Evolutionary conservation across 2,113 vertebrate species (phyloP), one percentile per base, ranked within the genome.

Genomic region (Fregata magnificens): DNA sequence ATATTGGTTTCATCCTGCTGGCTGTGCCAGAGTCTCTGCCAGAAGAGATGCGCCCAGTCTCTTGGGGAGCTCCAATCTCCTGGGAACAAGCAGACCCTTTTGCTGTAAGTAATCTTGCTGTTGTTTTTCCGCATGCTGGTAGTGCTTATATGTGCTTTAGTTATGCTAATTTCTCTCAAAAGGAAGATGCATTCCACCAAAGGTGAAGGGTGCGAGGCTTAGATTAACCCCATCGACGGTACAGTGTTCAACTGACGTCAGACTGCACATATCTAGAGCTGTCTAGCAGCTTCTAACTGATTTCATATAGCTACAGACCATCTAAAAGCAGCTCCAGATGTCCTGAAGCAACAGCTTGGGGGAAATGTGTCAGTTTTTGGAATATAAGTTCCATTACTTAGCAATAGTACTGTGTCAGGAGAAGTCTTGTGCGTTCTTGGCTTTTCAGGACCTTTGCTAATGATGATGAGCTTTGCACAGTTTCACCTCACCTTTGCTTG

Each of bases 61-160:
- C 99, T 2, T 99, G 99, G 99, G 99, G 99, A 66, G 99, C 99
- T 1, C 99, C 99, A 2, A 99, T 99, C 93, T 99, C 99, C 71
- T 99, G 99, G 99, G 99, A 99, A 66, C 99, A 99, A 94, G 99
- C 99, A 3, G 99, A 99, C 66, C 99, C 99, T 0, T 99, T 99
- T 0, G 98, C 99, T 66, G 99, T 99, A 94, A 99, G 99, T 97
- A 19, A 36, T 7, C 44, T 74, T 5, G 32, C 84, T 74, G 70
- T 65, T 72, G 3, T 7, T 78, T 44, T 67, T 58, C 59, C 17
- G 1, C 3, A 0, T 26, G 22, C 92, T 70, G n/a, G 5, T 5
- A 4, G 16, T 9, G 44, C 16, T 38, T 36, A 1, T 26, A 2
- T 36, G 52, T 78, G 55, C 76, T 83, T 53, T 15, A 38, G 29